Evolutionary conservation across 2,113 vertebrate species (phyloP), one percentile per base, ranked within the genome.

Genomic region (Caranx melampygus): DNA sequence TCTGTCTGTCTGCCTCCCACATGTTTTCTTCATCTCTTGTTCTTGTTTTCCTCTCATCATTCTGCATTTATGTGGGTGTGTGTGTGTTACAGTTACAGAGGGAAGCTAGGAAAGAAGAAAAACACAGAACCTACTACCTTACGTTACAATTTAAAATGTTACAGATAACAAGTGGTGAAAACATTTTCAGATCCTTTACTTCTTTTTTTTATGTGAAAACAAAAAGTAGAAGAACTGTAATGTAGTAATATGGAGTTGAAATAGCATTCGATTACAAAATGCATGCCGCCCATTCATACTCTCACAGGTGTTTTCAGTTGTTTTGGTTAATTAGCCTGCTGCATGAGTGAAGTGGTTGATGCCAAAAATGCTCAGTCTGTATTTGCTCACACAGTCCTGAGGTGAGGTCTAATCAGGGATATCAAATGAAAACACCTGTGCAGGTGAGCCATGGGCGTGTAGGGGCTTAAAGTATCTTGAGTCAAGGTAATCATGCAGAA

Each of bases 11-110:
- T 62, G 3, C 52, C 85, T 64, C 20, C 20, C 64, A 79, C 76
- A 34, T 64, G 45, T 75, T 81, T 82, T 72, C 59, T 40, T 51
- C 65, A 35, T 71, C 64, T 67, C 61, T 67, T 51, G 14, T 26
- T 82, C 81, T 81, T 71, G 15, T 68, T 55, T 77, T 51, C 14
- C 34, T 51, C 51, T 82, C 45, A 67, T 58, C 12, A 13, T 33
- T 51, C 72, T 51, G 33, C 9, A 14, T 42, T 13, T 15, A 12
- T 14, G 18, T 37, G 26, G n/a, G 42, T 49, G n/a, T 60, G 61
- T 67, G 59, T 62, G 54, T 69, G 75, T 82, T 55, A 71, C 47
- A 44, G 64, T 55, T 55, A 80, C n/a, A 60, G 68, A 2, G 7
- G 7, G 4, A 3, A 40, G 13, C 5, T 15, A 10, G 3, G 5